These are phyloP conservation scores for Syngnathus typhle DNA, from an alignment of 2,113 vertebrate species.

Conservation along the genomic window DNA sequence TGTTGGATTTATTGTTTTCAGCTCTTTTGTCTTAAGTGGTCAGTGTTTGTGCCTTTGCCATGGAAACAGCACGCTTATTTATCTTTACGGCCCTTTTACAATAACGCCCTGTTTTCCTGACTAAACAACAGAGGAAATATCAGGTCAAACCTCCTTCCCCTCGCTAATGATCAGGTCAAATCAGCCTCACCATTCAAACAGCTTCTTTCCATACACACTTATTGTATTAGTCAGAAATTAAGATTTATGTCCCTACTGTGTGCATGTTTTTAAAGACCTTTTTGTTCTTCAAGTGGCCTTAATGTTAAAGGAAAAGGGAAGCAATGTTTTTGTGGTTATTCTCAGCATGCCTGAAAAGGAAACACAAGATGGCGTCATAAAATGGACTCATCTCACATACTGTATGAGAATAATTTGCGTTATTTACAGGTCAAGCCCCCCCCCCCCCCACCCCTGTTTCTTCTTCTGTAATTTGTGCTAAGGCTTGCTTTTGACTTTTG, in stretches of 20 bases:
- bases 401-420: neutral
- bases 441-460: neutral
- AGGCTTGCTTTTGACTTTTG: slow-evolving; percentile 10
- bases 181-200: slow-evolving; percentile 47
- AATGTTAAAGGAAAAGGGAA: slow-evolving; percentile 36
- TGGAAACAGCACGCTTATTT: slow-evolving; percentile 79
- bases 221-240: slow-evolving; percentile 39
- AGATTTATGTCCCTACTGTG: slow-evolving; percentile 36
- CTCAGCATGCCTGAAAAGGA: slow-evolving; percentile 22
- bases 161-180: slow-evolving; percentile 67
- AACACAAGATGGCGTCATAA: slow-evolving; percentile 71
- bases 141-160: slow-evolving; percentile 70
- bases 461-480: slow-evolving; percentile 20
- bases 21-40: slow-evolving; percentile 63
- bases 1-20: slow-evolving; percentile 75
- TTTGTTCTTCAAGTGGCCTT: slow-evolving; percentile 22
- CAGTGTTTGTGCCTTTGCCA: slow-evolving; percentile 76
- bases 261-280: slow-evolving; percentile 20
- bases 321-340: slow-evolving; percentile 36
- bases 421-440: neutral
- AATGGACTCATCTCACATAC: slow-evolving; percentile 23
- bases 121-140: slow-evolving; percentile 75
- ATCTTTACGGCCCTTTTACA: slow-evolving; percentile 67
- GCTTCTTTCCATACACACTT: slow-evolving; percentile 23
- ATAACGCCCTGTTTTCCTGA: slow-evolving; percentile 71